Base-by-base conservation (phyloP, 2,797 vertebrate genomes). In the Glyptemys insculpta region DNA sequence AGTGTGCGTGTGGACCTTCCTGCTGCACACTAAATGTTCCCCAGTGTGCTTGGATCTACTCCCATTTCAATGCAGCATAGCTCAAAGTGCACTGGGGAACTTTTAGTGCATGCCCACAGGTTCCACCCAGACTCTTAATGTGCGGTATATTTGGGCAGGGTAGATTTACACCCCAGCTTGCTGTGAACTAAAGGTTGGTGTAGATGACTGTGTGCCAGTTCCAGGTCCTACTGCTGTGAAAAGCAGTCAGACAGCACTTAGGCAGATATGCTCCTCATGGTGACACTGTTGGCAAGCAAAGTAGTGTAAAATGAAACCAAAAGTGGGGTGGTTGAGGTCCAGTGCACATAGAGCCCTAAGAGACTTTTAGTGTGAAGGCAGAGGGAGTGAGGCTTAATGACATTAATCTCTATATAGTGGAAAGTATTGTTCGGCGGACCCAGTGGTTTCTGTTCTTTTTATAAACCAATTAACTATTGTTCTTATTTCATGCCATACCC, bases 251-350 rank as follows among this genome's bases (percentile, higher is more conserved):
- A 18, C 8, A 68, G 15, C 29, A 1, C 0, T 41, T 9, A n/a
- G 86, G 68, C 44, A 57, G 52, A 81, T 65, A 10, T 0, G 1
- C 5, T 68, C 29, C 79, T 6, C 82, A 81, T 8, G 5, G 44
- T 50, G 37, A 31, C 87, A 0, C 16, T 85, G 29, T 34, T 84
- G 84, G 89, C n/a, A 78, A 89, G 25, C 54, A 53, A 0, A 49
- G 27, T 16, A 9, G 19, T 52, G 18, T 19, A 29, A 25, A 44
- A 53, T 76, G n/a, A 31, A 57, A 27, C 6, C 68, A 86, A 18
- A 47, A 54, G 5, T 7, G 19, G 34, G 6, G 27, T 83, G 2
- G 4, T n/a, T 50, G 27, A 41, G 57, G 49, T 49, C 68, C 8
- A 0, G 4, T 37, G 59, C 62, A 90, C 65, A 49, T 7, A 49